These are phyloP conservation scores for Chrysotoxum bicinctum DNA, from an alignment of 2,888 invertebrate species.

Conservation along the genomic window DNA sequence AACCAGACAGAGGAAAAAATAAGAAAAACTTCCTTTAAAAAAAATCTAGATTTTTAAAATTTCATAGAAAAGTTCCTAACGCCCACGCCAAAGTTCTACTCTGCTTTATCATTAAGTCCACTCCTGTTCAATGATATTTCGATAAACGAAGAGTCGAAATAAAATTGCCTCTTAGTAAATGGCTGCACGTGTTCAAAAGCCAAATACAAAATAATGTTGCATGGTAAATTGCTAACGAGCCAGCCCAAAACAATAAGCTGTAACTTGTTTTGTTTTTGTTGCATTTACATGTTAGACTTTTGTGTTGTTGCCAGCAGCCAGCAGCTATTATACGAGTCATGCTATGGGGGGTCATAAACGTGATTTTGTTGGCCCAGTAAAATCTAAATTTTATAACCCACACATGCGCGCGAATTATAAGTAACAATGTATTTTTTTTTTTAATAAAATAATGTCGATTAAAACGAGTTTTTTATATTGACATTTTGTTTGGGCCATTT, in stretches of 20 bases:
- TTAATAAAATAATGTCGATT: not conserved
- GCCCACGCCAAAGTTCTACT: not conserved
- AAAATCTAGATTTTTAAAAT: no score
- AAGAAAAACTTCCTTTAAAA: no score
- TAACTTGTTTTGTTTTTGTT: not conserved
- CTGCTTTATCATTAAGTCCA: not conserved
- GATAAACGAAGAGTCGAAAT: not conserved
- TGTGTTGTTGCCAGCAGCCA: not conserved
- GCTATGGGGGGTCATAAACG: slow-evolving; percentile 5
- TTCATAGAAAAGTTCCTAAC: no score
- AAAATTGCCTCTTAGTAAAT: not conserved
- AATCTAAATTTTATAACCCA: slow-evolving; percentile 9
- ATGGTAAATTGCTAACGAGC: slow-evolving; percentile 7
- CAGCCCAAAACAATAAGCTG: slow-evolving; percentile 7
- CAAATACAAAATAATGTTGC: not conserved
- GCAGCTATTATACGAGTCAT: not conserved
- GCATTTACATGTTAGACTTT: not conserved
- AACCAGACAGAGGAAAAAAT: no score
- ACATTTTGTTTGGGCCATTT: slow-evolving; percentile 2
- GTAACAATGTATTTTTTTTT: not conserved
- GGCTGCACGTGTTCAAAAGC: slow-evolving; percentile 20
- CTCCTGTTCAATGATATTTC: not conserved
- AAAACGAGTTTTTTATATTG: slow-evolving; percentile 13
- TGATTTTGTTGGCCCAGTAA: slow-evolving; percentile 25
- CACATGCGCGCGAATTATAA: not conserved